Evolutionary conservation across 2,888 invertebrate species (phyloP).

Genomic region (Aquatica leii): DNA sequence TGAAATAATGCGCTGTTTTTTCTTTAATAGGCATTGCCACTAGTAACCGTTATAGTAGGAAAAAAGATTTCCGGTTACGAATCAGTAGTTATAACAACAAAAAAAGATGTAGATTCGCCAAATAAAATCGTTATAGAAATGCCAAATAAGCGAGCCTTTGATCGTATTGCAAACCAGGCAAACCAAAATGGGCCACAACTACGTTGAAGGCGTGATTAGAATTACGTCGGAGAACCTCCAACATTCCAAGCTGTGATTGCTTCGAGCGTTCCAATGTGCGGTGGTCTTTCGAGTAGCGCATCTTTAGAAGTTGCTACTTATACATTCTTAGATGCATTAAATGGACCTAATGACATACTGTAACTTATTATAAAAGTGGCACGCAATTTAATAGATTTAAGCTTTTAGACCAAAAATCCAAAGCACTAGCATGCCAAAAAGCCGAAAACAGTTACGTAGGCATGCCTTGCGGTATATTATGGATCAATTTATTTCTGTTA

Average conservation of each 20-base stretch:
- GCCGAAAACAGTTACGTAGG: constrained; percentile 92
- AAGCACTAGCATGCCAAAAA: constrained; percentile 86
- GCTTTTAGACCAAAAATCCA: constrained; percentile 62
- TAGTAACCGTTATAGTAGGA: constrained; percentile 84
- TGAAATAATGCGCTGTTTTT: too few species aligned
- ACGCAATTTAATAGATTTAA: too few species aligned
- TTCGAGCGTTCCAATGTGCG: constrained; percentile 87
- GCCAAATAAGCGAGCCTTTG: constrained; percentile 51
- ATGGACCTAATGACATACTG: constrained; percentile 63
- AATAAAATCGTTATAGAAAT: constrained; percentile 61
- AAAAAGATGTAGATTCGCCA: constrained; percentile 64
- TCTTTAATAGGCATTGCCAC: constrained; percentile 84
- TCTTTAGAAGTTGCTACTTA: constrained; percentile 89
- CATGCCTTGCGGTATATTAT: constrained; percentile 96
- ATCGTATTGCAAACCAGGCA: constrained; percentile 63
- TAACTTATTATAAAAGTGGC: constrained; percentile 53
- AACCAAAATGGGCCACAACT: constrained; percentile 91
- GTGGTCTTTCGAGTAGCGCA: constrained; percentile 92
- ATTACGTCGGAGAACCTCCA: constrained; percentile 63
- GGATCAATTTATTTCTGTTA: constrained; percentile 92
- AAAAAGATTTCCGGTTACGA: constrained; percentile 63
- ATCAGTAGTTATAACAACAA: constrained; percentile 65
- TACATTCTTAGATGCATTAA: constrained; percentile 82
- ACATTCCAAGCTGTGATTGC: constrained; percentile 85
- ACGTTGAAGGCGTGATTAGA: constrained; percentile 72